Evolutionary conservation across 2,888 invertebrate species (phyloP).

Genomic region (Parnassius apollo): DNA sequence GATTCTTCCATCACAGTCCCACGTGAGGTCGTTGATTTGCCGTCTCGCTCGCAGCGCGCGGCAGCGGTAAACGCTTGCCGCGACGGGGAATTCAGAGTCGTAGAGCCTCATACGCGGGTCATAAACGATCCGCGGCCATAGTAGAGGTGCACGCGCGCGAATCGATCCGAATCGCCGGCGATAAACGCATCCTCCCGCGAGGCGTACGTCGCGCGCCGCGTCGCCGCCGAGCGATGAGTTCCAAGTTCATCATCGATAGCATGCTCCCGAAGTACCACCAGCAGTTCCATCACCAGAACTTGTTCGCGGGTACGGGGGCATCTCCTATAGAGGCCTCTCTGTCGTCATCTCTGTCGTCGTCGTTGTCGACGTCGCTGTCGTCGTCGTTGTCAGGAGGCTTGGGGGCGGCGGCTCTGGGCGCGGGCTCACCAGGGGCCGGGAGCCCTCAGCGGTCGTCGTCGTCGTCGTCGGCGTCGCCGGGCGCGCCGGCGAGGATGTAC

Average conservation of each 20-base stretch:
- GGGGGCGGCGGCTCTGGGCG: conserved; percentile 83
- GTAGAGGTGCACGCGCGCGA: conserved; percentile 82
- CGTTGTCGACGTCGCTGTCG: conserved; percentile 77
- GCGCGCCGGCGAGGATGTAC: conserved; percentile 92
- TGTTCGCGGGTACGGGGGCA: conserved; percentile 84
- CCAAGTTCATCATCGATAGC: conserved; percentile 98
- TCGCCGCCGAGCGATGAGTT: conserved; percentile 91
- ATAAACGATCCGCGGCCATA: conserved; percentile 90
- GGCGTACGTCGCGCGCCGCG: conserved; percentile 80
- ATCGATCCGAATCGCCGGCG: conserved; percentile 81
- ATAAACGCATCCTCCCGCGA: conserved; percentile 79
- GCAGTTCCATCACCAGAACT: conserved; percentile 84
- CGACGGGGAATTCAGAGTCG: conserved; percentile 90
- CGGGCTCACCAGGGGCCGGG: conserved; percentile 79
- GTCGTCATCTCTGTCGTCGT: conserved; percentile 81
- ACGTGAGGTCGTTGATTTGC: conserved; percentile 73
- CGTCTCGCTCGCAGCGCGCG: conserved; percentile 76
- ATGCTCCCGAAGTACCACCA: conserved; percentile 97
- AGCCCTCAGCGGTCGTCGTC: conserved; percentile 84
- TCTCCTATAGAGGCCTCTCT: conserved; percentile 86
- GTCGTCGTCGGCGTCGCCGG: conserved; percentile 86
- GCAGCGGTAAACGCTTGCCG: conserved; percentile 79
- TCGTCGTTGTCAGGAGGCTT: conserved; percentile 75
- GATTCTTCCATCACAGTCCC: conserved; percentile 58
- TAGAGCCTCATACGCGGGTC: conserved; percentile 92